Percentiles rank a stretch among this genome's conserved stretches.
Conservation (phyloP, 2,113 vertebrate genomes). For the Bolborhynchus lineola region DNA sequence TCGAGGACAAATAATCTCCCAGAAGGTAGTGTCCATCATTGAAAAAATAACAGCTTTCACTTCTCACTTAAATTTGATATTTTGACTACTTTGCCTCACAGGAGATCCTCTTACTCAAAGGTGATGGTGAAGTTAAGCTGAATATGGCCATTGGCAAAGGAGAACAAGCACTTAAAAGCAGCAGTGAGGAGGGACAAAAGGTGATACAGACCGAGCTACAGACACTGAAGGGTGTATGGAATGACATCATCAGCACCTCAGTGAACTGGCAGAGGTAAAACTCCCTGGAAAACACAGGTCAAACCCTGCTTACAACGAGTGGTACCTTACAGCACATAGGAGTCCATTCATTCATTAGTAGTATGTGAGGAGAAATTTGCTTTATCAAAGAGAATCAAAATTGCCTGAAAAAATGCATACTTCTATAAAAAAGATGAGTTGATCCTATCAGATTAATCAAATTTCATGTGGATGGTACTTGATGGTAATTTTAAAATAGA, state of each 20-base stretch:
- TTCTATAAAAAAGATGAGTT: background rate
- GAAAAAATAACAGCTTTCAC: background rate
- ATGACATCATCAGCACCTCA: constrained; percentile 80
- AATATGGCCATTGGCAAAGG: constrained; percentile 96
- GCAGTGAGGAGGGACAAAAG: constrained; percentile 82
- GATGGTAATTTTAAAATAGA: background rate
- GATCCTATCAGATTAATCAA: background rate
- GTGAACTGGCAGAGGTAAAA: constrained; percentile 88
- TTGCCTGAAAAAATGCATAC: background rate
- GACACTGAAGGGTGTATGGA: constrained; percentile 86
- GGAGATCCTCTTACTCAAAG: constrained; percentile 97
- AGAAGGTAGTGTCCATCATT: background rate
- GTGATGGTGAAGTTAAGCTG: constrained; percentile 94
- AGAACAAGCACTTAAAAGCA: constrained; percentile 85
- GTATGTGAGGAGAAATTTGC: background rate
- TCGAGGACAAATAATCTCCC: background rate
- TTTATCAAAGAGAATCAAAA: background rate
- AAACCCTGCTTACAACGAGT: background rate
- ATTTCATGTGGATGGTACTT: background rate
- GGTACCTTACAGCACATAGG: background rate
- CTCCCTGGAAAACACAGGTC: background rate
- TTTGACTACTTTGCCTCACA: constrained; percentile 56
- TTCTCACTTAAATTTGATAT: background rate
- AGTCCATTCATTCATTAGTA: background rate
- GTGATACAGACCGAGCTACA: constrained; percentile 84